Evolutionary conservation across 1,140 invertebrate species (phyloP), one percentile per base, ranked within the genome.

Genomic region (Drosophila littoralis): DNA sequence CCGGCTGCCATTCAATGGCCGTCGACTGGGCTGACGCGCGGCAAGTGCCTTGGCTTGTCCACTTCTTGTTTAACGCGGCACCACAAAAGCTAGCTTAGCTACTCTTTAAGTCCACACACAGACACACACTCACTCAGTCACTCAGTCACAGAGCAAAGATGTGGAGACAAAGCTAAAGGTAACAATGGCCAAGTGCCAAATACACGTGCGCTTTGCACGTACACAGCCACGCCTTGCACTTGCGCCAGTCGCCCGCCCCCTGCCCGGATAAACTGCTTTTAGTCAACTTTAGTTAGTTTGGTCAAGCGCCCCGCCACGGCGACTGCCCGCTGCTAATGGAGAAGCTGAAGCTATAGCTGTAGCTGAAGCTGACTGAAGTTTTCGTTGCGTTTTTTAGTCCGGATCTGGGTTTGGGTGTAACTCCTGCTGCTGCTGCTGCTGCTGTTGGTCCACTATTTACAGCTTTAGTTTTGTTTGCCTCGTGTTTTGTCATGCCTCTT

Each of bases 211-310:
- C 43, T 48, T 22, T 73, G 74, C 82, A 82, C 79, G 79, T 88
- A 79, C 72, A 45, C 10, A 15, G 65, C 40, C 50, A 50, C 57
- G 65, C 57, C 66, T 15, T 51, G 6, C 35, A 42, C 22, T 28
- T 48, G 12, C 57, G 55, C 38, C 28, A 5, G 22, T 28, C 22
- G 22, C 22, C 22, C 4, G 2, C 38, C 35, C 38, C 42, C 42
- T 58, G 12, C 42, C 75, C 61, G 57, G 42, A 88, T 89, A 89
- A 89, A 80, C 84, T 89, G 84, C 84, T 89, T 84, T 88, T 88
- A 89, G 84, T 78, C 84, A 89, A 84, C 84, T 88, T 88, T 88
- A 88, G 77, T 88, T 88, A 89, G 84, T 89, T 88, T 86, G 82
- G 66, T 72, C 75, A 86, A 68, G 79, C 54, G 52, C 32, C 58